phyloP scores from a whole-genome alignment of 2,113 vertebrate genomes.

The Arothron firmamentum region DNA sequence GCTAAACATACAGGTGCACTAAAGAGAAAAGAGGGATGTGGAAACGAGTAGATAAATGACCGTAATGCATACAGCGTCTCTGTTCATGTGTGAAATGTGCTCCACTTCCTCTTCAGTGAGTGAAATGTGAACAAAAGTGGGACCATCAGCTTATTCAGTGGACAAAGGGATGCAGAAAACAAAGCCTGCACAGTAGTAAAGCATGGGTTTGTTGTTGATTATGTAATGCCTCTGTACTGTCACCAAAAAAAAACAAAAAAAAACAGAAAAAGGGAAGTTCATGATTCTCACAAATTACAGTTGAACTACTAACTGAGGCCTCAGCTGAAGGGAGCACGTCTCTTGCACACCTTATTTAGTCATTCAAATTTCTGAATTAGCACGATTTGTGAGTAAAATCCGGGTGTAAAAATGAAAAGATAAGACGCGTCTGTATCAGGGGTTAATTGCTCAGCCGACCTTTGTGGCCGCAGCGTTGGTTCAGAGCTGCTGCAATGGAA shows the following conservation, averaged over 20 bases:
- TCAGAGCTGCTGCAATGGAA: neutral
- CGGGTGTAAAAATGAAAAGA: neutral
- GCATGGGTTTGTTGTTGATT: neutral
- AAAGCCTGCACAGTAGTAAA: neutral
- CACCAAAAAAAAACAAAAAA: neutral
- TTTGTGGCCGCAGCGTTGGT: neutral
- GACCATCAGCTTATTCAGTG: neutral
- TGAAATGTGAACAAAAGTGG: slow-evolving; percentile 20
- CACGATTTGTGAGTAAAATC: neutral
- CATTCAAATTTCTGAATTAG: slow-evolving; percentile 12
- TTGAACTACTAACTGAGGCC: no score
- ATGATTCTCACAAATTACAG: neutral
- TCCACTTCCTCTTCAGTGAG: slow-evolving; percentile 43
- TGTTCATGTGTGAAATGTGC: slow-evolving; percentile 61
- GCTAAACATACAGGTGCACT: no score
- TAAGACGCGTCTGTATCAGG: neutral
- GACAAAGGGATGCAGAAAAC: slow-evolving; percentile 14
- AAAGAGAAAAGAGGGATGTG: no score
- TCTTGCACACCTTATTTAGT: neutral
- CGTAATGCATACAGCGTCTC: slow-evolving; percentile 19
- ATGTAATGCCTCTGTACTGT: neutral
- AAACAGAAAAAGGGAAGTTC: neutral
- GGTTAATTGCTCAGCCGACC: neutral
- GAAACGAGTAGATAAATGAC: neutral
- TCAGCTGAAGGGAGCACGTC: no score